Evolutionary conservation across 2,888 invertebrate genomes (phyloP), one percentile per base, ranked within the genome.

Genomic region (Athripsodes cinereus): DNA sequence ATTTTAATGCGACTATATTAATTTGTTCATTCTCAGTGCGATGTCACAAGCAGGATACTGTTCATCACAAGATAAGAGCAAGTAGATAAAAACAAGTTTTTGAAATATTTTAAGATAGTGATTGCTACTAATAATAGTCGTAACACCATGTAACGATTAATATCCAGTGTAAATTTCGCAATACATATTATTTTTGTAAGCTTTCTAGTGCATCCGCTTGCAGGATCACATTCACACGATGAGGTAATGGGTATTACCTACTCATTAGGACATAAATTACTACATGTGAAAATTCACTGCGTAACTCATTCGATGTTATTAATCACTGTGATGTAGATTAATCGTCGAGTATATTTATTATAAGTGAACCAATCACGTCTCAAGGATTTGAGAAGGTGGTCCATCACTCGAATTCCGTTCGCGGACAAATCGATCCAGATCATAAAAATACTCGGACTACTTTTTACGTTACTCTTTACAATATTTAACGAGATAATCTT

Each of bases 121-220:
- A 6, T 10, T 26, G 26, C 26, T 26, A 26, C 26, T 26, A 26
- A 26, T 26, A 26, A 31, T 34, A 52, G 31, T 10, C 52, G 20
- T 34, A 48, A 52, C 52, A 52, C 52, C 52, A 26, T 52, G 52
- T 34, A 52, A 31, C 35, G 26, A 26, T 26, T 26, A 26, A 26
- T 26, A 6, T 26, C 10, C 26, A 10, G 5, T 26, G 26, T 26
- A 10, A 26, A 26, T 26, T 26, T 26, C 26, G 26, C 26, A 26
- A 26, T 10, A 26, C 26, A 26, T 26, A 26, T n/a, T n/a, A n/a
- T 26, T 26, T 26, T 26, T 26, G 10, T 6, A 26, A 26, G 26
- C 3, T 40, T 16, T 3, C 40, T 16, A 40, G 13, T 40, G 40
- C 40, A 40, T 40, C 40, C 40, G 40, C 40, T 40, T 40, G 16